Evolutionary conservation across 2,797 vertebrate species (phyloP).

Genomic region (Sebastes itinus): DNA sequence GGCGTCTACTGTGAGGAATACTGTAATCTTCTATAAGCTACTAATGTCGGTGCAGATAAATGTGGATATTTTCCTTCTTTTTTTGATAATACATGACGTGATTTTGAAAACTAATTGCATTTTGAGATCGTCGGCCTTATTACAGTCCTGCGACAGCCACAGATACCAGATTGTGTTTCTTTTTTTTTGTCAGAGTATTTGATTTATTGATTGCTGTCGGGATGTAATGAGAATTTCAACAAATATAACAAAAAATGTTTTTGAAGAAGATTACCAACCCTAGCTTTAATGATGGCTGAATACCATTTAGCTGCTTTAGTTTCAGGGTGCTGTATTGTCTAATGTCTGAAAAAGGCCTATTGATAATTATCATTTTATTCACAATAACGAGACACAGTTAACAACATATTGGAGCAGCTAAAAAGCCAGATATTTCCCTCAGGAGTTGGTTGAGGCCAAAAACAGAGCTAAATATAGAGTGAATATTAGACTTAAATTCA

Average conservation of each 20-base stretch:
- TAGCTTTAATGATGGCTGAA: too few relatives aligned
- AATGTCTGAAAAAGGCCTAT: not conserved
- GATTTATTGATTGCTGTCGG: too few relatives aligned
- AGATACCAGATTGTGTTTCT: too few relatives aligned
- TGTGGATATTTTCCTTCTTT: not conserved
- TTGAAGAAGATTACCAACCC: too few relatives aligned
- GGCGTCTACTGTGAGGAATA: not conserved
- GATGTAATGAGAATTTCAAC: too few relatives aligned
- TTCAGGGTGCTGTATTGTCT: too few relatives aligned
- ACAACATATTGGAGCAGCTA: not conserved
- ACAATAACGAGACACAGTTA: not conserved
- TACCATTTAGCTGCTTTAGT: too few relatives aligned
- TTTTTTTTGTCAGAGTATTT: too few relatives aligned
- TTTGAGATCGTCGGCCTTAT: not conserved
- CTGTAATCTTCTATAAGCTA: not conserved
- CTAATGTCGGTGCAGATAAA: not conserved
- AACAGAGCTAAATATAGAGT: not conserved
- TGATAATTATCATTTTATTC: not conserved
- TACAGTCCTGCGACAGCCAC: too few relatives aligned
- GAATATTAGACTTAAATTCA: not conserved
- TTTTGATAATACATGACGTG: not conserved
- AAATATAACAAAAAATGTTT: too few relatives aligned
- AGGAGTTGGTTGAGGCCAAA: not conserved
- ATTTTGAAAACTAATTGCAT: not conserved
- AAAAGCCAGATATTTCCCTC: not conserved